Conservation (phyloP, 2,797 vertebrate species). For the Megaceryle alcyon region DNA sequence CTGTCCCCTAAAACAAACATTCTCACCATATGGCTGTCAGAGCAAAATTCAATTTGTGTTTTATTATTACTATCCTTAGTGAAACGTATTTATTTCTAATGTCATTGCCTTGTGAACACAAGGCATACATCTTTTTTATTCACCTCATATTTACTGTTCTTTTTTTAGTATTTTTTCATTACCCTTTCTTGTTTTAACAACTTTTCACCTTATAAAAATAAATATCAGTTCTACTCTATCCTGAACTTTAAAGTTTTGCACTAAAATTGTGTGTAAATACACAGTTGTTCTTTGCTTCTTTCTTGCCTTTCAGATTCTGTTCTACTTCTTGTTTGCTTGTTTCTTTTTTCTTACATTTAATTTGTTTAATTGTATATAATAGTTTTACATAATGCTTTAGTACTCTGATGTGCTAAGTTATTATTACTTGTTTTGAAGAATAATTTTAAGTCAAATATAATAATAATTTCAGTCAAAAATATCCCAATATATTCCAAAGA, state of each 20-base stretch:
- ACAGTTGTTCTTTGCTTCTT: background rate
- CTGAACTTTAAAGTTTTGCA: background rate
- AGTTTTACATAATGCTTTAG: background rate
- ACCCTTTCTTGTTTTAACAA: background rate
- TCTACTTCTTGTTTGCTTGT: background rate
- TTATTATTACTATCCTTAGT: background rate
- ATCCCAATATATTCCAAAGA: background rate
- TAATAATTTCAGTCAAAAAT: background rate
- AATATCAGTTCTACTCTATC: background rate
- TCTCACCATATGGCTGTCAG: background rate
- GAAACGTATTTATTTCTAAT: background rate
- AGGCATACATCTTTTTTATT: background rate
- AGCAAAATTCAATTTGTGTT: background rate
- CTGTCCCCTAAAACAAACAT: background rate
- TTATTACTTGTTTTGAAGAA: background rate
- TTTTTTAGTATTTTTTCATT: background rate
- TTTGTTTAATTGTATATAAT: background rate
- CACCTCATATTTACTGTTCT: fast-evolving
- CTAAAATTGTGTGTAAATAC: background rate
- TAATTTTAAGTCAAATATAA: background rate
- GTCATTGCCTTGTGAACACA: background rate
- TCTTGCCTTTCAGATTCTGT: background rate
- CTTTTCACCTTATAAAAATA: background rate
- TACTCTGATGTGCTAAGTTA: background rate
- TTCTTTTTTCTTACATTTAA: background rate